Percentiles rank a stretch among this genome's conserved stretches.
phyloP scores from a whole-genome alignment of 2,888 invertebrate genomes.

The Dorcus hopei region DNA sequence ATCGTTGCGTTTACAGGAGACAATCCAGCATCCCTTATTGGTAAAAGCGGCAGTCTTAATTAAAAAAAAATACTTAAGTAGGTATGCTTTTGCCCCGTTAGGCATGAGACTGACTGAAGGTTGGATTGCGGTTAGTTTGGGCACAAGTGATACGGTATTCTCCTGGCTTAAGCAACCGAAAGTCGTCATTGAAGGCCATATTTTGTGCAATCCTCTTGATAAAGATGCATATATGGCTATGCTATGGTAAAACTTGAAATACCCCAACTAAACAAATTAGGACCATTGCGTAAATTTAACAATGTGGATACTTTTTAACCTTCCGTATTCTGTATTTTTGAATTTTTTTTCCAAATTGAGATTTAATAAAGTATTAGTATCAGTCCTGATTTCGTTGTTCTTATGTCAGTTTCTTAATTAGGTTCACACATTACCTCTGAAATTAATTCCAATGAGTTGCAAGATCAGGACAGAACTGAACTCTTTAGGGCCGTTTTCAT shows the following conservation, averaged over 20 bases:
- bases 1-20: conserved; percentile 93
- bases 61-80: no score
- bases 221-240: conserved; percentile 80
- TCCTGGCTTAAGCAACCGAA: conserved; percentile 69
- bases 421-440: no score
- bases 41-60: conserved; percentile 43
- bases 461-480: no score
- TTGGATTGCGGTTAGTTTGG: conserved; percentile 84
- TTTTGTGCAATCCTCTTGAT: conserved; percentile 83
- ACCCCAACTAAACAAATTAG: background rate
- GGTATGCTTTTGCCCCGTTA: conserved; percentile 33
- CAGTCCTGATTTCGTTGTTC: no score
- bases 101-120: conserved; percentile 77
- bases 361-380: no score
- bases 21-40: conserved; percentile 84
- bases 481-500: no score
- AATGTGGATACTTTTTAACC: no score
- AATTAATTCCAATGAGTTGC: no score
- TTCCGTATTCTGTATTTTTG: background rate
- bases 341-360: background rate
- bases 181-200: conserved; percentile 73
- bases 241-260: conserved; percentile 62
- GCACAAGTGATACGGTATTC: conserved; percentile 93
- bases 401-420: no score
- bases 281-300: no score